Base-by-base conservation (phyloP, 2,888 invertebrate genomes). In the Seira sanloemensis region DNA sequence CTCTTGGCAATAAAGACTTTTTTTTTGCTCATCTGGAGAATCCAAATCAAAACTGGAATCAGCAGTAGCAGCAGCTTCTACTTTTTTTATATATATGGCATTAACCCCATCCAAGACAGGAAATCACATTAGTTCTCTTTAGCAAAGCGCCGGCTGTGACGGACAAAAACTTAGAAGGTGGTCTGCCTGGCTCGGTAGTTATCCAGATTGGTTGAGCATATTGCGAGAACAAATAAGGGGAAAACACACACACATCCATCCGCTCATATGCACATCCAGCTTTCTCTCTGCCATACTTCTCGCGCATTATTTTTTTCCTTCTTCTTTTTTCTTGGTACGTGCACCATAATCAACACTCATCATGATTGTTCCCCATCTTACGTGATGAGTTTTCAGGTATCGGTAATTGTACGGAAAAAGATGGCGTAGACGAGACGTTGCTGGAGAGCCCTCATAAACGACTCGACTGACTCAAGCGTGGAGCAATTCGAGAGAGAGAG, bases 21-120 rank as follows among this genome's bases (percentile, higher is more conserved):
- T 62, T n/a, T 46, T 77, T 27, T 37, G 27, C 26, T 83, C 78
- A 24, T 54, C 58, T 54, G 26, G 83, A 78, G 83, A 78, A 68
- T 83, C 83, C 73, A 73, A 83, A 83, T 83, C 78, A 83, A 78
- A 83, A 78, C 68, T 16, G 73, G 66, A 77, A 82, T 82, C 76
- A 77, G 72, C 69, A 81, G 27, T 67, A 81, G n/a, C 58, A 83
- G 73, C 66, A 82, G 72, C 54, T 67, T 19, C 23, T 24, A 7
- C 19, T n/a, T 54, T 54, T 25, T n/a, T 21, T 19, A 69, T 23
- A 46, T n/a, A 37, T 7, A 37, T n/a, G 67, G 46, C n/a, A 67
- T 66, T 24, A 19, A 24, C 58, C 72, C 24, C 72, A 72, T 46
- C 26, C 37, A 71, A 72, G 72, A 67, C 71, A 78, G 68, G 73